These are phyloP conservation scores for Epirrhoe tristata DNA, from an alignment of 2,888 invertebrate genomes.

Conservation along the genomic window DNA sequence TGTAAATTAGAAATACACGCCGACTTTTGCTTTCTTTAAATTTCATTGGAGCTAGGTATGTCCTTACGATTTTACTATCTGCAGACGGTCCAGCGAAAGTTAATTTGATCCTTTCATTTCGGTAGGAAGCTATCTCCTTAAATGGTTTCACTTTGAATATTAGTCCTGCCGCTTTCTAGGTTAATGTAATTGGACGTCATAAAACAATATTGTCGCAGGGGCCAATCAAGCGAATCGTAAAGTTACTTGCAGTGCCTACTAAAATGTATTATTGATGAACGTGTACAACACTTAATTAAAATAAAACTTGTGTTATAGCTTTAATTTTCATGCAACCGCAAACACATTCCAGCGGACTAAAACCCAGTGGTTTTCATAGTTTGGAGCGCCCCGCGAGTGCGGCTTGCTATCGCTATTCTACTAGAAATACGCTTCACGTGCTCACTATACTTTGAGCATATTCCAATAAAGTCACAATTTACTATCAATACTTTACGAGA, in stretches of 20 bases:
- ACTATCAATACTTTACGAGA: slow-evolving; percentile 30
- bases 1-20: slow-evolving; percentile 75
- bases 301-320: neutral
- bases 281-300: neutral
- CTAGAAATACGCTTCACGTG: slow-evolving; percentile 24
- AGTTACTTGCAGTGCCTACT: neutral
- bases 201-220: slow-evolving; percentile 22
- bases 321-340: slow-evolving; percentile 4
- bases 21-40: slow-evolving; percentile 68
- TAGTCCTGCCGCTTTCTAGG: slow-evolving; percentile 12
- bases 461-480: slow-evolving; percentile 31
- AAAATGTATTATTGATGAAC: neutral
- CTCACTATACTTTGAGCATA: slow-evolving; percentile 26
- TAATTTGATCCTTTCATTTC: slow-evolving; percentile 53
- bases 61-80: slow-evolving; percentile 61
- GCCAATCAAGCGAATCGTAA: slow-evolving; percentile 20
- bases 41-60: slow-evolving; percentile 55
- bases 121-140: slow-evolving; percentile 32
- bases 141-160: slow-evolving; percentile 35
- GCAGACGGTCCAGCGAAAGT: slow-evolving; percentile 53
- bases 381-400: neutral
- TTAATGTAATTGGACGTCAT: slow-evolving; percentile 23
- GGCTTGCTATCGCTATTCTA: slow-evolving; percentile 16
- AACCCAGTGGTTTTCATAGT: neutral
- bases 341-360: neutral